phyloP scores from a whole-genome alignment of 1,140 invertebrate species.

The Achatina immaculata region DNA sequence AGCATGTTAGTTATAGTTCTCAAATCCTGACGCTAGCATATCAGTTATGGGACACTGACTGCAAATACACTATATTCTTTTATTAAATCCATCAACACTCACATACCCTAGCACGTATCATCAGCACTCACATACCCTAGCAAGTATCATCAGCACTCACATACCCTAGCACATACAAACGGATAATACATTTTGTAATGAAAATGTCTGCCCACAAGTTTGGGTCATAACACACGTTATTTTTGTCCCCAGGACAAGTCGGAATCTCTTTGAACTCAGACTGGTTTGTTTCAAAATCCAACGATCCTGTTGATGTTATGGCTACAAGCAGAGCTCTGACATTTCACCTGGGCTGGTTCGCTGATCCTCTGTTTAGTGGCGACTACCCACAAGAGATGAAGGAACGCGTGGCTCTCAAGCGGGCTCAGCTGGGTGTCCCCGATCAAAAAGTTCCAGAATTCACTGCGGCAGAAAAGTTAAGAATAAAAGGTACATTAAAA shows the following conservation, averaged over 20 bases:
- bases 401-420: slow-evolving; percentile 49
- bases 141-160: too few relatives aligned
- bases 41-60: too few relatives aligned
- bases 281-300: slow-evolving; percentile 57
- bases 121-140: too few relatives aligned
- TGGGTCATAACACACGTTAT: neutral
- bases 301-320: slow-evolving; percentile 43
- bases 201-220: too few relatives aligned
- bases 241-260: slow-evolving; percentile 50
- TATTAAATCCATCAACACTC: too few relatives aligned
- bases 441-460: slow-evolving; percentile 59
- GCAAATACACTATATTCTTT: too few relatives aligned
- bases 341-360: slow-evolving; percentile 66
- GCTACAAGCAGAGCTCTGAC: slow-evolving; percentile 57
- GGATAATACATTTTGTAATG: too few relatives aligned
- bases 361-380: slow-evolving; percentile 63
- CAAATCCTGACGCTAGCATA: too few relatives aligned
- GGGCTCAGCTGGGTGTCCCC: slow-evolving; percentile 49
- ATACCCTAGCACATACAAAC: too few relatives aligned
- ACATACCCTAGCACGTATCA: too few relatives aligned
- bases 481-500: slow-evolving; percentile 52
- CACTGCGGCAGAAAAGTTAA: slow-evolving; percentile 60
- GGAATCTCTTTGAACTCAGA: slow-evolving; percentile 60
- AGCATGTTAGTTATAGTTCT: too few relatives aligned
- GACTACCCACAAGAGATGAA: slow-evolving; percentile 68